Evolutionary conservation across 2,797 vertebrate genomes (phyloP), one percentile per base, ranked within the genome.

Genomic region (Sebastes miniatus): DNA sequence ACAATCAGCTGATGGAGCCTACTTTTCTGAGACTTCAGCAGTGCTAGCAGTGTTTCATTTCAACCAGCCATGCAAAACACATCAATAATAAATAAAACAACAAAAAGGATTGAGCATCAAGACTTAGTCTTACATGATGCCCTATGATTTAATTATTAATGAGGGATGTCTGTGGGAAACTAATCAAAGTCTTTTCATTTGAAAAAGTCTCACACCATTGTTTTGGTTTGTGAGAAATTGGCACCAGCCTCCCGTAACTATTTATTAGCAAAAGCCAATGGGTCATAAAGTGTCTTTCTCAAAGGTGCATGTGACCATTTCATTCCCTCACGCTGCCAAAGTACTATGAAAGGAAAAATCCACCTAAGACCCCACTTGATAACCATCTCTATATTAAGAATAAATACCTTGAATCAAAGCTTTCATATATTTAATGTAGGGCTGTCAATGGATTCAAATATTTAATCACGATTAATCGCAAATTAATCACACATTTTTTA

Each of bases 1-100:
- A 92, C 89, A 93, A 90, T 93, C 89, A 88, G 87, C 91, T 92
- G 88, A 95, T 89, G 85, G 84, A 88, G 83, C 81, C 88, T 87
- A 76, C 83, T 90, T 92, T 83, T 81, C 75, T 43, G 80, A 88
- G 74, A 83, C 77, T 89, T 90, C 62, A 75, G 80, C 83, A 68
- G 82, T 27, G 58, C 71, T 69, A 47, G 47, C 47, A 52, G 74
- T 62, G 77, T 73, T 79, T 88, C 22, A 29, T 78, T 89, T 86
- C 59, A 74, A 39, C 66, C n/a, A 77, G 57, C 79, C 64, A 24
- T 79, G 67, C 73, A 66, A 84, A 86, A 75, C 76, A 39, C 80
- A 73, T 83, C 31, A 71, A 75, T 74, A 76, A 79, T 80, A 52
- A 76, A 71, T 68, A 34, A 36, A 75, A 79, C 69, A 36, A 61